These are phyloP conservation scores for Polypedilum vanderplanki DNA, from an alignment of 1,140 invertebrate genomes.

Conservation along the genomic window DNA sequence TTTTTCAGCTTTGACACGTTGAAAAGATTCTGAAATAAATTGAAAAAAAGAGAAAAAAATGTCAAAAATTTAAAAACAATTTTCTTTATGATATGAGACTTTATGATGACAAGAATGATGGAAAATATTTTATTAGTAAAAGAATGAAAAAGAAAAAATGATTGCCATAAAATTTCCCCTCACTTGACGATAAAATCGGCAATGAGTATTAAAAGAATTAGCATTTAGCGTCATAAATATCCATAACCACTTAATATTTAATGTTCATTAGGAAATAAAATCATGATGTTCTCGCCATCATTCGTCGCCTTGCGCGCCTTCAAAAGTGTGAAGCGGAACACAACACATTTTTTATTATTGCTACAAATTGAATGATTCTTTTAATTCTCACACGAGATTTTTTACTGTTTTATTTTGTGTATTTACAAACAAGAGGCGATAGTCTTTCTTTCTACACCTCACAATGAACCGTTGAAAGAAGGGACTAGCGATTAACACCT, in stretches of 20 bases:
- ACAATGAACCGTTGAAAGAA: background rate
- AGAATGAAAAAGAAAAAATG: background rate
- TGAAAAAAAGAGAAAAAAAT: background rate
- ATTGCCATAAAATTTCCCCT: background rate
- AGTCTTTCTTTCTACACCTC: background rate
- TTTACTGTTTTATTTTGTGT: background rate
- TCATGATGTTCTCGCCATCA: slow-evolving; percentile 14
- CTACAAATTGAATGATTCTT: slow-evolving; percentile 11
- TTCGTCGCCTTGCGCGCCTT: background rate
- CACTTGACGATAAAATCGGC: background rate
- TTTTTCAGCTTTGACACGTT: background rate
- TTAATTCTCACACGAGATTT: background rate
- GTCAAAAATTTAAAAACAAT: background rate
- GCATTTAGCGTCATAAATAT: slow-evolving; percentile 24
- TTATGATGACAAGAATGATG: slow-evolving; percentile 8
- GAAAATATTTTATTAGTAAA: slow-evolving; percentile 2
- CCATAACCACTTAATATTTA: background rate
- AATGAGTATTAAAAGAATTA: slow-evolving; percentile 9
- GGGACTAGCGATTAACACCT: background rate
- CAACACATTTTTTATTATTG: slow-evolving; percentile 3
- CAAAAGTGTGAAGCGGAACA: slow-evolving; percentile 2
- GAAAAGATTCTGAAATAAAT: background rate
- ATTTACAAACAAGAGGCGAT: background rate
- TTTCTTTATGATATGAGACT: background rate
- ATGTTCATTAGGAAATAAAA: slow-evolving; percentile 10